Evolutionary conservation across 2,888 invertebrate species (phyloP), one percentile per base, ranked within the genome.

Genomic region (Allophyes oxyacanthae): DNA sequence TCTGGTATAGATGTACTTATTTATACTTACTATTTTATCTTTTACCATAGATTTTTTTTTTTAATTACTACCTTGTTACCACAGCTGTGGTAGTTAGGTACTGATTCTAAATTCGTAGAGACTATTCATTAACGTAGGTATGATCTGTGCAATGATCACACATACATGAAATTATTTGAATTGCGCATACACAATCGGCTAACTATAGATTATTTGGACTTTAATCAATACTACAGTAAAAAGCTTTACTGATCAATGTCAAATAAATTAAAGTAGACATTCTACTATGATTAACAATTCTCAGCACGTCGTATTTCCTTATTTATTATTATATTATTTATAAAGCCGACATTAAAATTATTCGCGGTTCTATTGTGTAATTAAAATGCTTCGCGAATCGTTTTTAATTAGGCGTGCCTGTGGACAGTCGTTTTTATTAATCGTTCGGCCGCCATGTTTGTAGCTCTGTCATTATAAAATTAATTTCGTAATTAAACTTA

Each of bases 301-400:
- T 20, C n/a, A 32, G 28, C 56, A 51, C 68, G 62, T 54, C 37
- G 13, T 42, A 36, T 68, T 55, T 68, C 45, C 68, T 54, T 55
- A 52, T 57, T 69, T 64, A 64, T 68, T 68, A 51, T 56, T 32
- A 52, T 52, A 56, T 69, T 53, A 57, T 57, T 37, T 34, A 61
- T 9, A 20, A 20, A 25, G 13, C 30, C 11, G n/a, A 15, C 44
- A 48, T 48, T 20, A 70, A 58, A 64, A 64, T 57, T n/a, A 58
- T 33, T 55, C 40, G 58, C 72, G 52, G 43, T 56, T 66, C 69
- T 70, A 70, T 69, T 69, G 54, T 72, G 45, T 61, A 61, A 70
- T 70, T 70, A 70, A 70, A 73, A 73, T 64, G 60, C 45, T 54
- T 57, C 48, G 56, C 58, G 38, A 70, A 73, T 64, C 59, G 45